Evolutionary conservation across 2,113 vertebrate species (phyloP).

Genomic region (Drymodes brunneopygia): DNA sequence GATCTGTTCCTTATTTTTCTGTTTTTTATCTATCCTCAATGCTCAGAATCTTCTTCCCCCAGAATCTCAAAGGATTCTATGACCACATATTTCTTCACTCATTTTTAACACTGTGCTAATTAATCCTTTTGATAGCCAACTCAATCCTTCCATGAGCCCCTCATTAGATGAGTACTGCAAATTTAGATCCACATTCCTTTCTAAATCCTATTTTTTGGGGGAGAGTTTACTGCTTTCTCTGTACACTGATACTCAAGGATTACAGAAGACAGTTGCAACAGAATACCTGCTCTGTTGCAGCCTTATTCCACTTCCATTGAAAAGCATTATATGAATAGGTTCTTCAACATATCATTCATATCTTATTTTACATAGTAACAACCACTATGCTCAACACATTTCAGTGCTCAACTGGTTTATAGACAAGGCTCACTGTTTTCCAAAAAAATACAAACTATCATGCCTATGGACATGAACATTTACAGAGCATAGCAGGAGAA

Average conservation of each 20-base stretch:
- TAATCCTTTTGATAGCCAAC: not conserved
- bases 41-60: not conserved
- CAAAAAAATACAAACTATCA: not conserved
- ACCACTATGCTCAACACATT: not conserved
- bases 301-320: not conserved
- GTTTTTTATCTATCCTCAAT: not conserved
- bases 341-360: not conserved
- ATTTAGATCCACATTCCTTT: not conserved
- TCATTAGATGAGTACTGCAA: not conserved
- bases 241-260: not conserved
- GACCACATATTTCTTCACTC: not conserved
- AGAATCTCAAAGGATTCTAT: not conserved
- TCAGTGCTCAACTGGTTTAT: not conserved
- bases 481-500: not conserved
- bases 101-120: not conserved
- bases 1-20: not conserved
- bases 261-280: not conserved
- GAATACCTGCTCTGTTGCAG: not conserved
- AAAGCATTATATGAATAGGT: not conserved
- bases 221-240: not conserved
- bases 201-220: not conserved
- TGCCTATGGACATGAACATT: not conserved
- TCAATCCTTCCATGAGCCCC: not conserved
- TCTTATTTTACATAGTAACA: not conserved
- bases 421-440: not conserved